Evolutionary conservation across 2,113 vertebrate genomes (phyloP), one percentile per base, ranked within the genome.

Genomic region (Sinosuthora webbiana): DNA sequence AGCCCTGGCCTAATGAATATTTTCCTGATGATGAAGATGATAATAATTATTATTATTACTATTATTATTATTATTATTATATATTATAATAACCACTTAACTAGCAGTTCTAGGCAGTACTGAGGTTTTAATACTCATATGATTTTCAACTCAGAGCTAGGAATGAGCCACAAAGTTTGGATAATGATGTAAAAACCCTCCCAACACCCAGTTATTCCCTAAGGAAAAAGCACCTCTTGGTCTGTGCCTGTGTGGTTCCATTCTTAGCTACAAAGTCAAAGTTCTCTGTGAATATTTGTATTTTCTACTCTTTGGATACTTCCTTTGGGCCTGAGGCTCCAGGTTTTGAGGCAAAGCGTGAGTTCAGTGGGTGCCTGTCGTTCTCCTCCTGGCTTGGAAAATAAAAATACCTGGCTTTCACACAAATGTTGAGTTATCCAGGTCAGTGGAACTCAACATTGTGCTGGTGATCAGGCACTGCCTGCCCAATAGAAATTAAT

Each of bases 401-500:
- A 86, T 16, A 31, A 45, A 83, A 91, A 44, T 28, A 71, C n/a
- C 9, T 45, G 14, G 0, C 3, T 16, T 62, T 69, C 25, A 24
- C 30, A 24, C 12, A 17, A 11, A 11, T 3, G 4, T 52, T 53
- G 27, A 24, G 27, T 75, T 85, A 31, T 37, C 22, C n/a, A 70
- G 74, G 42, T 21, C 60, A 71, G 62, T 16, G 65, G 27, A 24
- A 50, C 15, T 50, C 18, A 11, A 28, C 77, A 14, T 17, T 35
- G 69, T 35, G 41, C 53, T 37, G 33, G 22, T 37, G 87, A 9
- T 52, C 49, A 24, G 84, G 11, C 18, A 2, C 6, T 18, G 35
- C 18, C 42, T 74, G 55, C 41, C 45, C 6, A 3, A 1, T 0
- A 10, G 6, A 4, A 68, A 22, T 25, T 7, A 4, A 3, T 45